Conservation (phyloP, 1,140 invertebrate species). For the Macrosteles quadrilineatus region DNA sequence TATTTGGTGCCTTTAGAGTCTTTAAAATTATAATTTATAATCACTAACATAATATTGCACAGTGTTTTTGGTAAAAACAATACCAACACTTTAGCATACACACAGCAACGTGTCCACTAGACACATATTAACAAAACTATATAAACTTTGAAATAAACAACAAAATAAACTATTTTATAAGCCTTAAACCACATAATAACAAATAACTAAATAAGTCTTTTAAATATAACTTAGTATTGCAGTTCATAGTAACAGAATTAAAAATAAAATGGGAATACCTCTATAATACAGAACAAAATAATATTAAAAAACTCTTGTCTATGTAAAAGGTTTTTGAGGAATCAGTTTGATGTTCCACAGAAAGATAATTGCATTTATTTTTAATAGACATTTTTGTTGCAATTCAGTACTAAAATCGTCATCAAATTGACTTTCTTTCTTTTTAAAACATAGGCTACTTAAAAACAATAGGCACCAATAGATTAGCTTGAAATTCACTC, state of each 20-base stretch:
- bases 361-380: too few relatives aligned
- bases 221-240: background rate
- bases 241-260: background rate
- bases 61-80: conserved; percentile 8
- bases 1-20: conserved; percentile 4
- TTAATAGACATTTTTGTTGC: too few relatives aligned
- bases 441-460: too few relatives aligned
- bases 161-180: background rate
- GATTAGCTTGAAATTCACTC: too few relatives aligned
- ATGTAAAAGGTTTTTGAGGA: too few relatives aligned
- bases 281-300: too few relatives aligned
- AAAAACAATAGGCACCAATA: too few relatives aligned
- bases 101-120: background rate
- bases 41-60: conserved; percentile 15
- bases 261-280: background rate
- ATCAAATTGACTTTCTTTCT: too few relatives aligned
- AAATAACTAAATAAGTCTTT: background rate
- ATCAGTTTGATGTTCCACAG: too few relatives aligned
- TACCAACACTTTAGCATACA: conserved; percentile 4
- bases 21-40: background rate
- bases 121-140: background rate
- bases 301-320: too few relatives aligned
- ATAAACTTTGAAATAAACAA: conserved; percentile 5
- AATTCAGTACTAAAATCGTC: too few relatives aligned
- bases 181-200: background rate